These are phyloP conservation scores for Exaiptasia diaphana DNA, from an alignment of 64 coral and sea anemone genomes.

Conservation along the genomic window DNA sequence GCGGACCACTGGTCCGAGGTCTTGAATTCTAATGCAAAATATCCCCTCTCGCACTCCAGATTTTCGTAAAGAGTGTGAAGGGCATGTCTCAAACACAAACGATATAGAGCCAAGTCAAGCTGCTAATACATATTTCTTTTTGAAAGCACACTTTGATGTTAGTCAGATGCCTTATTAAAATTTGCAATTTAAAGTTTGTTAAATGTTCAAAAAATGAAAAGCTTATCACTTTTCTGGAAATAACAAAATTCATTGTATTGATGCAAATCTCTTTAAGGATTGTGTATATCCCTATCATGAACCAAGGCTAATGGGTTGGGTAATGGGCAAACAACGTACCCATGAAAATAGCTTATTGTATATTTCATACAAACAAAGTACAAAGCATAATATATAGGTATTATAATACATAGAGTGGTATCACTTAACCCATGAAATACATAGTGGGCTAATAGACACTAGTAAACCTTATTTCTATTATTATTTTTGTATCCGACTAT, in stretches of 20 bases:
- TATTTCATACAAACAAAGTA: neutral
- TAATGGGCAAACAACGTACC: neutral
- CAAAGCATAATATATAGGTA: too few relatives aligned
- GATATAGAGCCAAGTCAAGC: conserved; percentile 26
- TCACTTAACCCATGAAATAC: too few relatives aligned
- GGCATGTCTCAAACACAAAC: conserved; percentile 8
- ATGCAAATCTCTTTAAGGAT: too few relatives aligned
- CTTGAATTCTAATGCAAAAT: too few relatives aligned
- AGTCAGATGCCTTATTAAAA: neutral
- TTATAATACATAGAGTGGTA: too few relatives aligned
- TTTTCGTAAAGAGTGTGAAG: conserved; percentile 19
- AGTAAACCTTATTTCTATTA: too few relatives aligned
- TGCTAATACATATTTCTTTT: conserved; percentile 23
- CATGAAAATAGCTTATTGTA: neutral
- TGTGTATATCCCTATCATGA: too few relatives aligned
- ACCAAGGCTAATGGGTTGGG: too few relatives aligned
- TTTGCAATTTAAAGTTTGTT: neutral
- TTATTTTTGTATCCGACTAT: too few relatives aligned
- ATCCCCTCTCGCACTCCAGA: too few relatives aligned
- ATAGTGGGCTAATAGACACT: too few relatives aligned
- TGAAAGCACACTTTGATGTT: neutral
- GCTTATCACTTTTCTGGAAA: neutral
- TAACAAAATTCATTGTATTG: neutral
- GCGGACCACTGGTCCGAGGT: too few relatives aligned
- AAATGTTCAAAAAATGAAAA: neutral